Percentiles rank a stretch among this genome's conserved stretches.
Evolutionary conservation across 2,888 invertebrate genomes (phyloP).

Genomic region (Pyrrhia umbra): DNA sequence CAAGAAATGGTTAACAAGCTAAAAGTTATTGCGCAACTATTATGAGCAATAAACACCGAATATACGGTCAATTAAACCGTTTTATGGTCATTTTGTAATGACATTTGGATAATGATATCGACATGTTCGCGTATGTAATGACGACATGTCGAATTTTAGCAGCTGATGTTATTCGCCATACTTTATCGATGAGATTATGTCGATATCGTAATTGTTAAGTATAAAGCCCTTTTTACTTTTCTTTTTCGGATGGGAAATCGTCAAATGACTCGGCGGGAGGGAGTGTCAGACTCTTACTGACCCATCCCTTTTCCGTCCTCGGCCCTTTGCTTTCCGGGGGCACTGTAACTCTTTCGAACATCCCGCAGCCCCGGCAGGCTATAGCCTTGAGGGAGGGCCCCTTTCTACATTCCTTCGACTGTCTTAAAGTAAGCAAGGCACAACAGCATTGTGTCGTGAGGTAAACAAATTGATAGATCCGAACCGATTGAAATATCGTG

Average conservation of each 20-base stretch:
- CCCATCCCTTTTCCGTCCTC: too few relatives aligned
- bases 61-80: neutral
- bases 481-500: slow-evolving; percentile 52
- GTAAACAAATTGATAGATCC: slow-evolving; percentile 51
- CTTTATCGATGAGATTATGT: neutral
- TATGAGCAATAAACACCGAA: slow-evolving; percentile 20
- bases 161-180: neutral
- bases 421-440: slow-evolving; percentile 9
- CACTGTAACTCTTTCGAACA: too few relatives aligned
- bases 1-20: neutral
- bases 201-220: neutral
- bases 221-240: neutral
- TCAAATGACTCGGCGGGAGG: too few relatives aligned
- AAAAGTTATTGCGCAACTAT: slow-evolving; percentile 1
- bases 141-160: slow-evolving; percentile 4
- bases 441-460: slow-evolving; percentile 41
- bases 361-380: too few relatives aligned
- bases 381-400: too few relatives aligned
- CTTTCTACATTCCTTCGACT: slow-evolving; percentile 2
- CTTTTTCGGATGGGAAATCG: too few relatives aligned
- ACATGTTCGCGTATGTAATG: neutral
- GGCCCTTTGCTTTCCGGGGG: too few relatives aligned
- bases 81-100: slow-evolving; percentile 30
- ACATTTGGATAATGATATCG: slow-evolving; percentile 4
- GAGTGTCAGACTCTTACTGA: too few relatives aligned